Percentiles rank a stretch among this genome's conserved stretches.
phyloP scores from a whole-genome alignment of 2,797 vertebrate species.

The Hoplostethus mediterraneus region DNA sequence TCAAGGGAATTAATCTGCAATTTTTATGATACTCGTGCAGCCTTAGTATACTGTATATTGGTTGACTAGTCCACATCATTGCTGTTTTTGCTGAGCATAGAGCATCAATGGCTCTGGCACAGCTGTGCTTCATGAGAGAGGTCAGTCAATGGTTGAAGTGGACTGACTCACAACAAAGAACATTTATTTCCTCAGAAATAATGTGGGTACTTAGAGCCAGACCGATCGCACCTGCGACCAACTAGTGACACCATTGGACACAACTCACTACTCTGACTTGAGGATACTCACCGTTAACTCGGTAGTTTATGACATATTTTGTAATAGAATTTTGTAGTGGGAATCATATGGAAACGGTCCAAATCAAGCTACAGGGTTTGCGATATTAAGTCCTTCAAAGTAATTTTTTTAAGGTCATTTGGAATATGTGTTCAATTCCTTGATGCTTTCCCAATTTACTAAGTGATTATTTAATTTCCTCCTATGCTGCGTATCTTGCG shows the following conservation, averaged over 20 bases:
- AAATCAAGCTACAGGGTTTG: slow-evolving; percentile 34
- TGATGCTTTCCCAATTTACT: slow-evolving; percentile 55
- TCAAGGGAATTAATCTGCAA: too few species aligned
- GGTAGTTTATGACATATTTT: background rate
- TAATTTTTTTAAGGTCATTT: slow-evolving; percentile 50
- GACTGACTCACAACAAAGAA: background rate
- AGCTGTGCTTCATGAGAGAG: background rate
- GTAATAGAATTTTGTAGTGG: background rate
- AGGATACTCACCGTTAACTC: background rate
- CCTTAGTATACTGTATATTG: background rate
- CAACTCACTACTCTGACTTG: background rate
- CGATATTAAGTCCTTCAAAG: slow-evolving; percentile 37
- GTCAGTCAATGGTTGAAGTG: background rate
- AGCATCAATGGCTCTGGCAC: background rate
- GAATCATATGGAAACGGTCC: background rate
- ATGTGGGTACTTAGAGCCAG: background rate
- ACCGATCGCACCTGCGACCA: background rate
- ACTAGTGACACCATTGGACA: background rate
- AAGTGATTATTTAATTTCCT: slow-evolving; percentile 56
- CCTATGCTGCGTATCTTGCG: slow-evolving; percentile 9
- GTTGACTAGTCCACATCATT: slow-evolving; percentile 6
- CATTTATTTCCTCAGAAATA: background rate
- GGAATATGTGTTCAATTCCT: slow-evolving; percentile 54
- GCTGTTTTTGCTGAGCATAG: background rate
- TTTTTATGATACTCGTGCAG: background rate